These are phyloP conservation scores for Burhinus bistriatus DNA, from an alignment of 2,113 vertebrate genomes.

Conservation along the genomic window DNA sequence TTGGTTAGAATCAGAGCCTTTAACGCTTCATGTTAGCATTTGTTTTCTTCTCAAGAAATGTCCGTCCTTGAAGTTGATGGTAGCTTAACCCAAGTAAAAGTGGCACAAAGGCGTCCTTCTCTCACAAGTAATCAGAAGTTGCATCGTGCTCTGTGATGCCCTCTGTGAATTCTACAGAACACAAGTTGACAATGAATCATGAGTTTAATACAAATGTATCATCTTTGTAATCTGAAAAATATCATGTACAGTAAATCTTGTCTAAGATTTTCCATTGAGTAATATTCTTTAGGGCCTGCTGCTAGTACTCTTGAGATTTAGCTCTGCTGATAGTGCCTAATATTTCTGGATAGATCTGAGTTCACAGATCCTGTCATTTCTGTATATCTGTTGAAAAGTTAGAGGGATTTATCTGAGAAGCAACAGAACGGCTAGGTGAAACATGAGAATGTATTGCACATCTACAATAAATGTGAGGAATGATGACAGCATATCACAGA, in stretches of 20 bases:
- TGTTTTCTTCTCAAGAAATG: neutral
- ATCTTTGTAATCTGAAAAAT: constrained; percentile 51
- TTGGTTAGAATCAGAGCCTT: neutral
- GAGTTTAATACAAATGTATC: constrained; percentile 51
- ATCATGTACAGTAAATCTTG: constrained; percentile 37
- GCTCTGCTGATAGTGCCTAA: constrained; percentile 27
- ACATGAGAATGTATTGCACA: constrained; percentile 48
- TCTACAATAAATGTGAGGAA: constrained; percentile 38
- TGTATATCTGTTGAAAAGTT: constrained; percentile 48
- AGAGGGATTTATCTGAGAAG: constrained; percentile 46
- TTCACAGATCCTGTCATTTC: constrained; percentile 40
- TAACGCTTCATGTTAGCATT: neutral
- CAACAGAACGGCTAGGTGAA: constrained; percentile 37
- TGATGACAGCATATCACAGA: constrained; percentile 21
- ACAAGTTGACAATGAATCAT: neutral
- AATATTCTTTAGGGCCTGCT: constrained; percentile 11
- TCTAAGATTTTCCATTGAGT: constrained; percentile 22
- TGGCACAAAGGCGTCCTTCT: neutral
- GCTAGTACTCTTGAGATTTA: constrained; percentile 34
- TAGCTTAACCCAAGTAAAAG: neutral
- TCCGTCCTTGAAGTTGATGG: neutral
- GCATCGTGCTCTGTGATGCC: neutral
- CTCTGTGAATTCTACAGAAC: constrained; percentile 20
- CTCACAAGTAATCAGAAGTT: neutral
- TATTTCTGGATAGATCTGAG: constrained; percentile 40